Percentiles rank a stretch among this genome's conserved stretches.
Conservation (phyloP, 2,888 invertebrate species). For the Acleris literana region DNA sequence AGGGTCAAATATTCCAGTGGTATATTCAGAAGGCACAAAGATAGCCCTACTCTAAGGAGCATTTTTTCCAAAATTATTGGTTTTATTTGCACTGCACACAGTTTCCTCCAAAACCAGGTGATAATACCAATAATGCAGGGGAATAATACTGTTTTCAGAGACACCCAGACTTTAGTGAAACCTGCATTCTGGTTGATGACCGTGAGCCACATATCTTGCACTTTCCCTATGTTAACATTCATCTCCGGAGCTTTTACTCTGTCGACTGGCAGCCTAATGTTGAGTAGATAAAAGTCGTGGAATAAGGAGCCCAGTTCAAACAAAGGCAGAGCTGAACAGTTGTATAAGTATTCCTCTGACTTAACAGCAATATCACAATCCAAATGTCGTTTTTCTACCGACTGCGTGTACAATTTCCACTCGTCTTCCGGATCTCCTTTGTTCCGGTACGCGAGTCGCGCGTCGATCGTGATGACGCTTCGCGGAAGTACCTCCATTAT, state of each 20-base stretch:
- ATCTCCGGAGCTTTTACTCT: conserved; percentile 77
- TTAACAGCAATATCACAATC: conserved; percentile 88
- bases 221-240: conserved; percentile 91
- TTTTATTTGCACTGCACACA: conserved; percentile 91
- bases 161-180: conserved; percentile 98
- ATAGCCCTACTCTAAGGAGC: conserved; percentile 92
- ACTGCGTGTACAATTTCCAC: conserved; percentile 94
- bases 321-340: conserved; percentile 95
- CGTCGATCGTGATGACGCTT: conserved; percentile 90
- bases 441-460: conserved; percentile 93
- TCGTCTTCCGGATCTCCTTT: conserved; percentile 89
- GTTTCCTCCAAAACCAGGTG: conserved; percentile 97
- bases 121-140: conserved; percentile 93
- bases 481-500: conserved; percentile 85
- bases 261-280: conserved; percentile 93
- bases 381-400: conserved; percentile 91
- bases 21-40: conserved; percentile 93
- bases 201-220: conserved; percentile 91
- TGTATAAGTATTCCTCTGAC: conserved; percentile 89
- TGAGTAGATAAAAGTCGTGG: conserved; percentile 97
- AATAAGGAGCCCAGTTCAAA: conserved; percentile 98
- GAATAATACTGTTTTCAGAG: conserved; percentile 95
- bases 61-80: conserved; percentile 97
- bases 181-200: conserved; percentile 99
- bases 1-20: conserved; percentile 97